Evolutionary conservation across 2,113 vertebrate genomes (phyloP).

Genomic region (Hyaena hyaena): DNA sequence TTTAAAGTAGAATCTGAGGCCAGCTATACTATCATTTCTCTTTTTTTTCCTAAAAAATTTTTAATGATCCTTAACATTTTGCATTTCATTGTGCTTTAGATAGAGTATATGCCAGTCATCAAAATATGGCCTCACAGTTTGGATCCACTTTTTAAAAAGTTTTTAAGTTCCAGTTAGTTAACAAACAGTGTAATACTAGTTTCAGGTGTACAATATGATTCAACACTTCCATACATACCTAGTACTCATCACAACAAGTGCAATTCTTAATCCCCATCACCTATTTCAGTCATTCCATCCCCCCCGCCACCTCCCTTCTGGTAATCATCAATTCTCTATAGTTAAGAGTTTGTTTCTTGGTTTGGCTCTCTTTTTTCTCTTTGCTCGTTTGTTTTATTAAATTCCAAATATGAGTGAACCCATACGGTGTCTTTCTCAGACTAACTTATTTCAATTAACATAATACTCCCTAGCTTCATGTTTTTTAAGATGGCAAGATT

Average conservation of each 20-base stretch:
- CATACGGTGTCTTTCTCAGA: neutral
- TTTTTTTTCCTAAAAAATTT: neutral
- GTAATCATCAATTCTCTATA: neutral
- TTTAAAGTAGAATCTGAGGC: neutral
- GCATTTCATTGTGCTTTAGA: constrained; percentile 17
- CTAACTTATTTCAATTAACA: neutral
- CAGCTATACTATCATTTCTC: neutral
- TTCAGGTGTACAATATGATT: neutral
- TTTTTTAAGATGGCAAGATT: neutral
- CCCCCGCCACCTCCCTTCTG: too few species aligned
- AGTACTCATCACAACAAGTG: neutral
- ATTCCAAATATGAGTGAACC: neutral
- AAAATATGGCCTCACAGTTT: neutral
- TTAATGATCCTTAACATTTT: neutral
- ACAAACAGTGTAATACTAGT: neutral
- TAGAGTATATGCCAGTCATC: neutral
- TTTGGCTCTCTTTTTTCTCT: neutral
- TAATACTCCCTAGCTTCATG: neutral
- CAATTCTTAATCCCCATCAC: neutral
- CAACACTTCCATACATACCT: neutral
- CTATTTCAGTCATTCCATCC: neutral
- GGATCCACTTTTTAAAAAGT: neutral
- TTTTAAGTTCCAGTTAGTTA: neutral
- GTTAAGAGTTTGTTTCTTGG: neutral
- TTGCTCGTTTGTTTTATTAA: neutral